Base-by-base conservation (phyloP, 2,888 invertebrate genomes). In the Sinelater perroti region DNA sequence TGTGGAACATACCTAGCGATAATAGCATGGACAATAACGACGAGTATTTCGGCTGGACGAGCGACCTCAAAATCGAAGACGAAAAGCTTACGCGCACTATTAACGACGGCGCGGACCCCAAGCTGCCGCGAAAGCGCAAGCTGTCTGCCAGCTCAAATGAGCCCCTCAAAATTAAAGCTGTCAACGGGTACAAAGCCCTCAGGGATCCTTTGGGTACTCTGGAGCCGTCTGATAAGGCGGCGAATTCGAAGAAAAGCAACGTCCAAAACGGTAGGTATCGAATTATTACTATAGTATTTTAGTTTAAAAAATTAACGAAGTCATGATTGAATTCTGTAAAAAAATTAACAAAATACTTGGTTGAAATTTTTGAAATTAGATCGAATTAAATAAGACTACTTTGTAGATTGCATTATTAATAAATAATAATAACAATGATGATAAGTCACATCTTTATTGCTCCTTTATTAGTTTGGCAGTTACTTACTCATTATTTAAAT, bases 11-110 rank as follows among this genome's bases (percentile, higher is more conserved):
- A 33, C 64, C 70, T 26, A 69, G 65, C 59, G 73, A 72, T 47
- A 67, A 65, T 63, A 71, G 64, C 54, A 75, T 74, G 73, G 74
- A 76, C 55, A 69, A 71, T 61, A 75, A 74, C 63, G 75, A 75
- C 46, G 77, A 78, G 56, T 76, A 77, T 66, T 79, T 78, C 62
- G 71, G 70, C 62, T 79, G 78, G 78, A 63, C 70, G 14, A 75
- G 72, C 57, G 65, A 73, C 21, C 64, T 77, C 33, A 78, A 78
- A 66, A 72, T 77, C 50, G 72, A 74, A 56, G 72, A 72, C 36
- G 68, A 68, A 17, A 63, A 66, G 62, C 66, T 49, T 60, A 40
- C 31, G 8, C 47, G 52, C 10, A 26, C 49, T 38, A 54, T 26
- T 47, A 59, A 36, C 26, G 33, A 59, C 24, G 52, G 45, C 40